Conservation (phyloP, 2,797 vertebrate genomes). For the Chaetophractus vellerosus region DNA sequence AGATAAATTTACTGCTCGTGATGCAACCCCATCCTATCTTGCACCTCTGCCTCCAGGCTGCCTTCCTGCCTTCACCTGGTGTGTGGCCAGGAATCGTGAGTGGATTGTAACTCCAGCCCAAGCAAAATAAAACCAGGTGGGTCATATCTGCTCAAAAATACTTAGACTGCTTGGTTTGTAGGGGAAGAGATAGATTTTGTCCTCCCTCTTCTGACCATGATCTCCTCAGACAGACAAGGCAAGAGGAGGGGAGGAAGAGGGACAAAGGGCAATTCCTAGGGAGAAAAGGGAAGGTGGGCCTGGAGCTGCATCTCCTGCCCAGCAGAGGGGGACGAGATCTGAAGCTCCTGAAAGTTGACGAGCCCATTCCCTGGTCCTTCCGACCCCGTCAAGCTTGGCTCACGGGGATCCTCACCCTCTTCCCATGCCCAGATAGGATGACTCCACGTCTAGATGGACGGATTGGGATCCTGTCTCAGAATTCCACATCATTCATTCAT, state of each 20-base stretch:
- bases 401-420: not conserved
- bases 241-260: not conserved
- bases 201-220: not conserved
- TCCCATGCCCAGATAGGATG: not conserved
- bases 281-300: not conserved
- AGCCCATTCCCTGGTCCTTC: not conserved
- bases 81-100: not conserved
- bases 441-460: not conserved
- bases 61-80: not conserved
- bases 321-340: too few species aligned
- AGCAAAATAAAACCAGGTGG: conserved; percentile 41
- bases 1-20: not conserved
- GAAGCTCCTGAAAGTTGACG: not conserved
- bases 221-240: not conserved
- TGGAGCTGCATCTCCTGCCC: not conserved
- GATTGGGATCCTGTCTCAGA: not conserved
- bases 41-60: not conserved
- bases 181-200: conserved; percentile 11
- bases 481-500: not conserved
- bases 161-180: not conserved
- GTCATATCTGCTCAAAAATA: not conserved
- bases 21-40: not conserved
- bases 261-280: not conserved
- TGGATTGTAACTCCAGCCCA: conserved; percentile 41
- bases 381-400: not conserved